Evolutionary conservation across 1,140 invertebrate species (phyloP).

Genomic region (Drosophila equinoxialis): DNA sequence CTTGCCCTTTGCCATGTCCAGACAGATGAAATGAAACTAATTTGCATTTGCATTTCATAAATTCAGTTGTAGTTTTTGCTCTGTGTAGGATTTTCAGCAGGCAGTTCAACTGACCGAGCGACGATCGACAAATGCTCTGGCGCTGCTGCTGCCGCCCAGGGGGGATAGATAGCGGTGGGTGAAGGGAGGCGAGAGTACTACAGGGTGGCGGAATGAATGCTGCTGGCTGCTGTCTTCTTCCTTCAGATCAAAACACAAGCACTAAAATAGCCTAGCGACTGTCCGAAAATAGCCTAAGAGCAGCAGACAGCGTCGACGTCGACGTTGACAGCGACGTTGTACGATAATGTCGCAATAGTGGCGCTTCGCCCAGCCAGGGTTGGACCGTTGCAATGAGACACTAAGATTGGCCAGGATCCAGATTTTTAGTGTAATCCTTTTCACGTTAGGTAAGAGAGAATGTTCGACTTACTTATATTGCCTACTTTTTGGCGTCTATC

Average conservation of each 20-base stretch:
- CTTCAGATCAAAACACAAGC: slow-evolving; percentile 59
- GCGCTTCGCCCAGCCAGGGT: slow-evolving; percentile 53
- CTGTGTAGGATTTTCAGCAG: slow-evolving; percentile 23
- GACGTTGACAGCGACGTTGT: slow-evolving; percentile 22
- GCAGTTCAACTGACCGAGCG: slow-evolving; percentile 42
- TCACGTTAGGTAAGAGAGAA: too few relatives aligned
- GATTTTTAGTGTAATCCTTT: too few relatives aligned
- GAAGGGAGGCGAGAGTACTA: not conserved
- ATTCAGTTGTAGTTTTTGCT: slow-evolving; percentile 1
- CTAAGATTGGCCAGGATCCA: too few relatives aligned
- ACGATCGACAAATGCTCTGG: slow-evolving; percentile 28
- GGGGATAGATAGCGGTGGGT: not conserved
- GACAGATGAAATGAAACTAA: not conserved
- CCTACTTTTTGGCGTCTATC: slow-evolving; percentile 53
- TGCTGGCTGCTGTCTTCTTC: slow-evolving; percentile 40
- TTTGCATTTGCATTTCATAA: not conserved
- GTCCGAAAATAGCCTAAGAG: slow-evolving; percentile 55
- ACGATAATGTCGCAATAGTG: slow-evolving; percentile 65
- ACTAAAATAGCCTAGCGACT: slow-evolving; percentile 71
- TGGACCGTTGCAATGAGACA: not conserved
- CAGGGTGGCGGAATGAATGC: not conserved
- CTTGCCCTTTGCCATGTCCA: too few relatives aligned
- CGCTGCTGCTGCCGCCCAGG: not conserved
- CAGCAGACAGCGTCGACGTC: slow-evolving; percentile 52
- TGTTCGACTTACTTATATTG: slow-evolving; percentile 14